Evolutionary conservation across 2,888 invertebrate species (phyloP).

Genomic region (Lacanobia wlatinum): DNA sequence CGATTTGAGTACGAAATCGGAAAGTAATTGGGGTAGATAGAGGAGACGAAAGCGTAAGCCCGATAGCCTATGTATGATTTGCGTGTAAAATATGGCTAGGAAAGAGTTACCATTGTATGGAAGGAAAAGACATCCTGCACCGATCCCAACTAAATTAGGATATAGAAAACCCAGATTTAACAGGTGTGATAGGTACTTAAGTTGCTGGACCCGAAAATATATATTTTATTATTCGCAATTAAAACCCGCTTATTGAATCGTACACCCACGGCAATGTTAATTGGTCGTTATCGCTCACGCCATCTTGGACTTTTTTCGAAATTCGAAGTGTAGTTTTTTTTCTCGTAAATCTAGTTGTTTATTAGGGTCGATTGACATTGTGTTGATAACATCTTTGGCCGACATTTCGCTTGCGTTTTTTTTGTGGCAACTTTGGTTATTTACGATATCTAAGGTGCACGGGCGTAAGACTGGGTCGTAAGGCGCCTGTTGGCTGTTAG

Average conservation of each 20-base stretch:
- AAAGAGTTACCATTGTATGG: too few species aligned
- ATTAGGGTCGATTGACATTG: slow-evolving; percentile 68
- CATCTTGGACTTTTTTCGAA: slow-evolving; percentile 70
- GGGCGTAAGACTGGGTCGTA: slow-evolving; percentile 1
- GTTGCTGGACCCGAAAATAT: slow-evolving; percentile 45
- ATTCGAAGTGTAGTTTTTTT: slow-evolving; percentile 51
- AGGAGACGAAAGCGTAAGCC: too few species aligned
- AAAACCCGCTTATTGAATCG: slow-evolving; percentile 74
- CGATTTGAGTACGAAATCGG: background rate
- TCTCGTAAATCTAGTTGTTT: slow-evolving; percentile 78
- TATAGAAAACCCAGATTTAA: slow-evolving; percentile 1
- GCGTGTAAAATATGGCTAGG: too few species aligned
- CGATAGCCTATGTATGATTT: too few species aligned
- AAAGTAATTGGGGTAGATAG: background rate
- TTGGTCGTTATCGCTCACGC: slow-evolving; percentile 76
- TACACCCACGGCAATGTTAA: slow-evolving; percentile 72
- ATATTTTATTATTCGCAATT: slow-evolving; percentile 71
- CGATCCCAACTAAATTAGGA: background rate
- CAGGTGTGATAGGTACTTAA: background rate
- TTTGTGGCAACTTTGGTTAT: slow-evolving; percentile 37
- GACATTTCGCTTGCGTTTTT: slow-evolving; percentile 64
- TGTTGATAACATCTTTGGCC: slow-evolving; percentile 70
- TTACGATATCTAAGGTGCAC: slow-evolving; percentile 29
- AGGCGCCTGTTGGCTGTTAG: background rate
- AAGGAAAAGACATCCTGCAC: background rate